Base-by-base conservation (phyloP, 2,797 vertebrate species). In the Gadopsis marmoratus region DNA sequence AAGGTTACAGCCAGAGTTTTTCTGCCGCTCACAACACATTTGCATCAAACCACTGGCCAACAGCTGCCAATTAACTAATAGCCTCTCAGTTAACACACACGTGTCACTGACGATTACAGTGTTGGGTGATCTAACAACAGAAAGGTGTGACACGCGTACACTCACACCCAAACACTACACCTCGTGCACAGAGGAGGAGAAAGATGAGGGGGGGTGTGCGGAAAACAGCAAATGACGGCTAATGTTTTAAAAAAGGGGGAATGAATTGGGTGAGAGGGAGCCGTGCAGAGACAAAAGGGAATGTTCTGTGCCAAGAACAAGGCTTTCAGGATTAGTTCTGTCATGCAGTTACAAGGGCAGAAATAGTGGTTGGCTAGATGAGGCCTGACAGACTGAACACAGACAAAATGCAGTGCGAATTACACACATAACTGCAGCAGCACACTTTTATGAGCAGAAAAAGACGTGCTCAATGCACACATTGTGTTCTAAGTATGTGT, bases 1-100 rank as follows among this genome's bases (percentile, higher is more conserved):
- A 94, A 94, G 93, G 92, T 94, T 79, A 89, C 51, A 56, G n/a
- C 45, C 29, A 19, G 35, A 72, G 66, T 79, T 84, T 78, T 68
- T 77, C 78, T 68, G 78, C 76, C n/a, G 39, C 82, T 91, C 88
- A 80, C 65, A 89, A 82, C 75, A 75, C 70, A 89, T 91, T 91
- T 92, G 78, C 86, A 89, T 92, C 88, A 89, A 88, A 84, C 73
- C 80, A 73, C 79, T 51, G 81, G 63, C 72, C 83, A 91, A 90
- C 92, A 93, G 91, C 91, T 91, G 91, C 89, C 91, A 91, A 93
- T 93, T 92, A 93, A 82, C 85, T 88, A 79, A 74, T 88, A 86
- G 84, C 81, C 81, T 85, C 84, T 88, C 69, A 3, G 83, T 88
- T 91, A 91, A 92, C 85, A 86, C 77, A 83, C 79, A 83, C 85